Base-by-base conservation (phyloP, 2,797 vertebrate genomes). In the Peromyscus nudipes region DNA sequence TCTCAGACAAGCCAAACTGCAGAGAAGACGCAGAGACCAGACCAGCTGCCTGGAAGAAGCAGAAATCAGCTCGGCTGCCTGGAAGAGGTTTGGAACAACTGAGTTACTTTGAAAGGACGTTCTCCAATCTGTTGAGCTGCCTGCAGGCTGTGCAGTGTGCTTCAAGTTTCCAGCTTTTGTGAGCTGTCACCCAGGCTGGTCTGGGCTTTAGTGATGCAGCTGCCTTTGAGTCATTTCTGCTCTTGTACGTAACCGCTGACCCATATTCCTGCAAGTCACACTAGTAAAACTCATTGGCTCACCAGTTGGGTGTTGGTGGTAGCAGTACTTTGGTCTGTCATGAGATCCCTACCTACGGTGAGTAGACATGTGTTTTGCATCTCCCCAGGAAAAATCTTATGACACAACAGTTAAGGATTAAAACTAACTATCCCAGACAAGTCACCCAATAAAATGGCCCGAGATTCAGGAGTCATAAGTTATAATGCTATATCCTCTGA, bases 351-450 rank as follows among this genome's bases (percentile, higher is more conserved):
- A 19, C 46, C 29, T 4, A 17, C 21, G 40, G 29, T 84, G 27
- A 65, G 29, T 46, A 84, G 40, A 34, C 10, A 84, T 12, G 17
- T 34, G 19, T 84, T 62, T 34, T 46, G 82, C 40, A 65, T 65
- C 40, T 46, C 17, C 29, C 40, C 55, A 82, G 57, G 60, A 46
- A 31, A 31, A 43, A 16, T 83, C 27, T 83, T 43, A 64, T 43
- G 27, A 83, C 10, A 46, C 10, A 64, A 46, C 60, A 83, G 40
- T 84, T 64, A 9, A 16, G 64, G 16, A 7, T 25, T 43, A 89
- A 94, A 95, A 89, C 89, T 92, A 87, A 67, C 16, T 75, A 37
- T 93, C 55, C 71, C 16, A 82, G 43, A 65, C 23, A 57, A 16
- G 4, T 2, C 40, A 62, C 27, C 65, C 13, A 77, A 17, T 92